Percentiles rank a stretch among this genome's conserved stretches.
Evolutionary conservation across 1,140 invertebrate species (phyloP).

Genomic region (Portunus trituberculatus): DNA sequence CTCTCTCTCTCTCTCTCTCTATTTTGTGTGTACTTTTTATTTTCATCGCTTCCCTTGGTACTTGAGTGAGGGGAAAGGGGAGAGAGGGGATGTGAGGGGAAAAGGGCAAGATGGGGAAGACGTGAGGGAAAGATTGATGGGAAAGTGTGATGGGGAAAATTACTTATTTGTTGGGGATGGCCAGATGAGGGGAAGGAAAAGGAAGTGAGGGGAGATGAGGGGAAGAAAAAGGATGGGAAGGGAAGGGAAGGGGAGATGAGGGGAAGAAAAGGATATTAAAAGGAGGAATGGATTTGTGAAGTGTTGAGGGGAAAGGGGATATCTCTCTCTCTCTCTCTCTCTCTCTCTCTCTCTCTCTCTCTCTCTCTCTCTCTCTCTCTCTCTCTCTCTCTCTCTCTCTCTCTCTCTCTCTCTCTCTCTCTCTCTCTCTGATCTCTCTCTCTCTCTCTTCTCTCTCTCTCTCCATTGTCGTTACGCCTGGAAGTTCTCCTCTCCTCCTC

Average conservation of each 20-base stretch:
- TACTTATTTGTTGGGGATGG: background rate
- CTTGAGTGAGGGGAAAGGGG: too few relatives aligned
- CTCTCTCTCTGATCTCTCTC: background rate
- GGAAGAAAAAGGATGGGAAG: background rate
- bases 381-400: conserved; percentile 22
- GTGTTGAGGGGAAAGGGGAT: background rate
- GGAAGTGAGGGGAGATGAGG: too few relatives aligned
- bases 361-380: background rate
- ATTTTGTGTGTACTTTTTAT: too few relatives aligned
- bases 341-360: too few relatives aligned
- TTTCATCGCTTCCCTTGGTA: too few relatives aligned
- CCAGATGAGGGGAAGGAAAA: background rate
- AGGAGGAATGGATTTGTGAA: background rate
- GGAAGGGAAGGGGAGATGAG: background rate
- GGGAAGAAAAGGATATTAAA: background rate
- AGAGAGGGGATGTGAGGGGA: too few relatives aligned
- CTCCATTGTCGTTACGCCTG: background rate
- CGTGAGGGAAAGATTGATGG: background rate
- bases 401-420: background rate
- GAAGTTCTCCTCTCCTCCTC: background rate
- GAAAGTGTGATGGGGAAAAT: background rate
- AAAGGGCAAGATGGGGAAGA: background rate
- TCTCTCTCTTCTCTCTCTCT: background rate
- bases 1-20: too few relatives aligned
- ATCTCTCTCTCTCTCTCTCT: too few relatives aligned